Conservation (phyloP, 2,797 vertebrate genomes). For the Phoxinus dragarum region DNA sequence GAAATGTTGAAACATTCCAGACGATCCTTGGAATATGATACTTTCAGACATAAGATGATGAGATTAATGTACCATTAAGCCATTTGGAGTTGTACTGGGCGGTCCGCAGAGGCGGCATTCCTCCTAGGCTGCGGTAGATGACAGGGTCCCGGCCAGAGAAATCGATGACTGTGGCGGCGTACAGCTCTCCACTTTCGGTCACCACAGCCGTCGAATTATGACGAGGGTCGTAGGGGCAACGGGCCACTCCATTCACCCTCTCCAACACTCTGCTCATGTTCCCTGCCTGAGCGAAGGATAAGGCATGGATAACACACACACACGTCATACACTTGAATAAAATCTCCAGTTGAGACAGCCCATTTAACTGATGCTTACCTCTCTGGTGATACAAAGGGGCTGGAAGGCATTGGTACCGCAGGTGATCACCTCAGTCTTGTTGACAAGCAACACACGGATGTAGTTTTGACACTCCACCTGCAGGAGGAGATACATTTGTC, state of each 20-base stretch:
- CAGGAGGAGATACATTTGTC: slow-evolving; percentile 45
- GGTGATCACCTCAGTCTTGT: slow-evolving; percentile 93
- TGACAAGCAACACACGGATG: slow-evolving; percentile 90
- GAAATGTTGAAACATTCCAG: slow-evolving; percentile 6
- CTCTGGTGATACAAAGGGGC: slow-evolving; percentile 90
- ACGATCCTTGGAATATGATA: neutral
- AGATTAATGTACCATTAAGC: slow-evolving; percentile 88
- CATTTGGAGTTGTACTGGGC: slow-evolving; percentile 99
- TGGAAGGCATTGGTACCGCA: slow-evolving; percentile 98
- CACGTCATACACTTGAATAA: neutral
- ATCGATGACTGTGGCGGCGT: slow-evolving; percentile 96
- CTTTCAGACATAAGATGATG: slow-evolving; percentile 17
- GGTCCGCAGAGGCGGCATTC: slow-evolving; percentile 91
- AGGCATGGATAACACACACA: neutral
- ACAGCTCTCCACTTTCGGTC: slow-evolving; percentile 94
- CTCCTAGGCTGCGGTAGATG: slow-evolving; percentile 97
- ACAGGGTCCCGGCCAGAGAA: slow-evolving; percentile 97
- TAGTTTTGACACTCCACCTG: slow-evolving; percentile 98
- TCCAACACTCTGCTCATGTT: slow-evolving; percentile 92
- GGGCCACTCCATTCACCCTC: slow-evolving; percentile 94
- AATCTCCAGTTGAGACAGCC: neutral
- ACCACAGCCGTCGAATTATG: slow-evolving; percentile 98
- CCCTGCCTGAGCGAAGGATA: slow-evolving; percentile 81
- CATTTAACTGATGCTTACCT: slow-evolving; percentile 77
- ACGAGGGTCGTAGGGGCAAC: slow-evolving; percentile 95